phyloP scores from a whole-genome alignment of 1,140 invertebrate genomes.

The Cardiocondyla obscurior region DNA sequence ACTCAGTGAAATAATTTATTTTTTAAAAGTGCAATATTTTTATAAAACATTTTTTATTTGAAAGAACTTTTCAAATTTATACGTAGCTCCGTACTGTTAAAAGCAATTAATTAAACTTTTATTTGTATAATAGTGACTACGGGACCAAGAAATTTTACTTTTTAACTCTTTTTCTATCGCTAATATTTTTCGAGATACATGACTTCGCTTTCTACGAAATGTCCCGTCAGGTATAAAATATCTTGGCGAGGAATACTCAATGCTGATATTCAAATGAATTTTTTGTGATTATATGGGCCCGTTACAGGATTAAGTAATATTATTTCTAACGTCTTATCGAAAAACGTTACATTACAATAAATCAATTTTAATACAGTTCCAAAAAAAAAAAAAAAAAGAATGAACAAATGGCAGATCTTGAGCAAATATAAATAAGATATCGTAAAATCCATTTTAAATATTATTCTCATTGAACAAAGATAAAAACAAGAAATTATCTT shows the following conservation, averaged over 20 bases:
- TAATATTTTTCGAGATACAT: conserved; percentile 20
- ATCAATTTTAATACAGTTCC: not conserved
- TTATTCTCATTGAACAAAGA: not conserved
- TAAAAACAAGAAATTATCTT: not conserved
- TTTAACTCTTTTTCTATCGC: conserved; percentile 3
- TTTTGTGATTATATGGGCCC: not conserved
- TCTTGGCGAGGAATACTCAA: not conserved
- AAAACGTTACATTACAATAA: not conserved
- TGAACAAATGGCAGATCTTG: not conserved
- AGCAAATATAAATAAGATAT: not conserved
- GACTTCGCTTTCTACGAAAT: not conserved
- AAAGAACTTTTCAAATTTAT: not conserved
- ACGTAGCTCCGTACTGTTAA: not conserved
- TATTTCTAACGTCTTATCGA: conserved; percentile 13
- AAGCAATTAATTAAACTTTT: not conserved
- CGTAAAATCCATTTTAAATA: not conserved
- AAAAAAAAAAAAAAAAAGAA: too few species aligned
- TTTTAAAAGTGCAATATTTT: not conserved
- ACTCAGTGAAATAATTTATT: not conserved
- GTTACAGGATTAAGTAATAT: not conserved
- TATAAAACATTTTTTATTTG: not conserved
- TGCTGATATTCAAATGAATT: not conserved
- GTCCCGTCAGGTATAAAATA: not conserved
- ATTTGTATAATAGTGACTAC: not conserved
- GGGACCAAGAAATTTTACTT: not conserved